Evolutionary conservation across 2,113 vertebrate genomes (phyloP), one percentile per base, ranked within the genome.

Genomic region (Lagopus muta): DNA sequence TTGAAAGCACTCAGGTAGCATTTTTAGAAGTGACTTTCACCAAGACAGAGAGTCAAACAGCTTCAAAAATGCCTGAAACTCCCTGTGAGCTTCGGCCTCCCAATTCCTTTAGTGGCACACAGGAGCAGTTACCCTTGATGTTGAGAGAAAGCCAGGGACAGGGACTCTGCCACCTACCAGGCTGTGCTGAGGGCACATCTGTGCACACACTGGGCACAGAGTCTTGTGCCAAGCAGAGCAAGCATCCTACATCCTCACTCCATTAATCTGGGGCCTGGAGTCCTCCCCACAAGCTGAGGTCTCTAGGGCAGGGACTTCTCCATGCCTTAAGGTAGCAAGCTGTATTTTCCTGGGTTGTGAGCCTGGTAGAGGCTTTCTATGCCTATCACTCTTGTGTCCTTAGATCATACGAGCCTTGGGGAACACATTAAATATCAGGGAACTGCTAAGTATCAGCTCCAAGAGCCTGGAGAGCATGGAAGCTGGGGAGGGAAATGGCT

Each of bases 11-110:
- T 80, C 42, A 64, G 61, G 67, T 74, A 22, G 13, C 21, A 2
- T 67, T 93, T 93, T 77, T 82, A 80, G 79, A 88, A 62, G 11
- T 30, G 5, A 40, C 62, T 92, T 96, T 70, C 55, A 80, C 21
- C 14, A 74, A 73, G 64, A 52, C 17, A 60, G 4, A 17, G 2
- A 67, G 47, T 43, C 15, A 17, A 88, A 77, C 60, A 77, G 13
- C 28, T 71, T 77, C 0, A 11, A 38, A 86, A 66, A 14, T 1
- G 1, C 17, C 45, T 66, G 38, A 54, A 82, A 74, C 24, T 71
- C 24, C 40, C 7, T 65, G 10, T 50, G n/a, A 86, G 25, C n/a
- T 78, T 50, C 74, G n/a, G 4, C 47, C 17, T 86, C 43, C n/a
- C 54, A n/a, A 82, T 27, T 89, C 22, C 48, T 73, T 82, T 13